Percentiles rank a stretch among this genome's conserved stretches.
These are phyloP conservation scores for Drosophila trapezifrons DNA, from an alignment of 1,140 invertebrate species.

Conservation along the genomic window DNA sequence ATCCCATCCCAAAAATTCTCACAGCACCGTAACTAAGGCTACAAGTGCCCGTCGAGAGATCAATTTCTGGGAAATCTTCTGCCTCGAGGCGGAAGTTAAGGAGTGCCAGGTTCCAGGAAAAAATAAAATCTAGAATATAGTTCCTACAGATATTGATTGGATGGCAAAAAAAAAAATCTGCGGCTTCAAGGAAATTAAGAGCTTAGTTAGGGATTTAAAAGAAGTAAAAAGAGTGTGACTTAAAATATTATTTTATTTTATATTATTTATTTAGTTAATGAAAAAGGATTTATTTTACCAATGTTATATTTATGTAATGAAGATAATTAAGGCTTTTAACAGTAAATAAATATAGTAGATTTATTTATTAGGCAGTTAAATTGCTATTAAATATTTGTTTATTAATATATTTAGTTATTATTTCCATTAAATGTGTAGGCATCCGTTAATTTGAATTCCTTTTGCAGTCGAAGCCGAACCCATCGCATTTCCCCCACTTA, in stretches of 20 bases:
- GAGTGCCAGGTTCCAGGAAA: slow-evolving; percentile 21
- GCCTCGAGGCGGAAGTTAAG: slow-evolving; percentile 13
- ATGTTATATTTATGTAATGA: too few species aligned
- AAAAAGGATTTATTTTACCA: too few species aligned
- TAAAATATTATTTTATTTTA: too few species aligned
- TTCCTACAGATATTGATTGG: slow-evolving; percentile 6
- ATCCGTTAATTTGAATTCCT: slow-evolving; percentile 20
- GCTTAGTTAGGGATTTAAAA: neutral
- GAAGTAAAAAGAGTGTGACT: too few species aligned
- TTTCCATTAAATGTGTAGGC: neutral
- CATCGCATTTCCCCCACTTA: neutral
- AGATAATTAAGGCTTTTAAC: too few species aligned
- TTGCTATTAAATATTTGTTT: too few species aligned
- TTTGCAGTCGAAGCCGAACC: neutral
- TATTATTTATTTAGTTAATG: too few species aligned
- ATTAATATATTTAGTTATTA: too few species aligned
- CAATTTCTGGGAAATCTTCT: slow-evolving; percentile 28
- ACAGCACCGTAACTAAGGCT: slow-evolving; percentile 16
- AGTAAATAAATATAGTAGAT: too few species aligned
- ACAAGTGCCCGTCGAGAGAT: slow-evolving; percentile 21
- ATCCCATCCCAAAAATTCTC: slow-evolving; percentile 17
- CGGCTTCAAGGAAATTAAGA: neutral
- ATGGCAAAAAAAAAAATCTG: neutral
- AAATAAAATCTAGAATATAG: neutral
- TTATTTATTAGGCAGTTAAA: too few species aligned